Base-by-base conservation (phyloP, 1,140 invertebrate species). In the Drosophila ficusphila region DNA sequence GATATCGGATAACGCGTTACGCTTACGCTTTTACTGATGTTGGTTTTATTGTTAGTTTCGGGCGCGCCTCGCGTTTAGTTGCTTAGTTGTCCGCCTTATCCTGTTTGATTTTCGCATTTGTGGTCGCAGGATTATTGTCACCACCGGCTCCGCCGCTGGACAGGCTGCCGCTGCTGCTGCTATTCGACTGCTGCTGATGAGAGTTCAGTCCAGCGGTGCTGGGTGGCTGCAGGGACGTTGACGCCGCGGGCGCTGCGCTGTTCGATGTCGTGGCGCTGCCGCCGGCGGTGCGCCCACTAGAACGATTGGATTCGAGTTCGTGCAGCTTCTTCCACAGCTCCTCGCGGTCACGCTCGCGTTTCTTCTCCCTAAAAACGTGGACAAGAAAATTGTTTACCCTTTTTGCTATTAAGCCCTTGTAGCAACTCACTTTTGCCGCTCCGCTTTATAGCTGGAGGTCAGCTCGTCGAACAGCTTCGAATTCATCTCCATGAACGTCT, bases 401-500 rank as follows among this genome's bases (percentile, higher is more conserved):
- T 0, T 27, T 12, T 0, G 2, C 0, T 2, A 8, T 5, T 2
- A 7, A 0, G 7, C 8, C 3, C 6, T 5, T 6, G 25, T 14
- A 4, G 6, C 9, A 14, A 60, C 95, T 94, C 94, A 99, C 98
- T 98, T 98, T 95, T 99, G 97, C 92, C 97, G 93, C 92, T 99
- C 98, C 79, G 97, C 96, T 93, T 99, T 99, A 93, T 99, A 99
- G 92, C 97, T 98, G 90, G 98, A 97, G 82, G 98, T 99, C 90
- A 99, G 96, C 92, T 99, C 97, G 93, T 99, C 98, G 92, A 99
- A 99, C 31, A 99, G 94, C 93, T 98, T 99, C 86, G 98, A 98
- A 94, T 99, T 99, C 97, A 99, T 99, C 93, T 99, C 98, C 98
- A 99, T 99, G 92, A 99, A 99, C 64, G 99, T 96, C 93, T 99